Base-by-base conservation (phyloP, 2,797 vertebrate species). In the Leptodactylus fallax region DNA sequence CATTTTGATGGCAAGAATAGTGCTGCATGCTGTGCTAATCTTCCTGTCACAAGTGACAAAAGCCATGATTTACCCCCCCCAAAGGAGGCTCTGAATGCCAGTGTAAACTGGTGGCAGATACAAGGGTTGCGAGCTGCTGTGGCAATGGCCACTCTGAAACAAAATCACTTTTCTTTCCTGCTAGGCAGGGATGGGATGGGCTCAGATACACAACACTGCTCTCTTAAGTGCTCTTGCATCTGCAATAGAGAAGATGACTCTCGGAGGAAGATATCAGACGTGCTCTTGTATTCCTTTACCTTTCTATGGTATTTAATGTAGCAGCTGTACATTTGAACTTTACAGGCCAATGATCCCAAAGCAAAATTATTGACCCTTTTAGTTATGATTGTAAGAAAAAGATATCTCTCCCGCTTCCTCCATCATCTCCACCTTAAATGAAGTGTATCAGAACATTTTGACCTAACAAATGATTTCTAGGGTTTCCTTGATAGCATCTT, bases 171-270 rank as follows among this genome's bases (percentile, higher is more conserved):
- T 47, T 36, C 36, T 36, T 36, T 36, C 36, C 36, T 36, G 36
- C 36, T 36, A 36, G 36, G 36, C 36, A 36, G 36, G 1, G 36
- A 36, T 36, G 36, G 36, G 36, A 36, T 36, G 36, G 36, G 36
- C 36, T 36, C 67, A 71, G 67, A 71, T 45, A 71, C 67, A 71
- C 67, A 71, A 36, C 69, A 47, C 36, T 47, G 69, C 69, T 72
- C 69, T 47, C 7, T 9, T 72, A 72, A 72, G 69, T 19, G 4
- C 69, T 72, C 6, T 36, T 19, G 27, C 69, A 47, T 47, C 69
- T 47, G 69, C 69, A 47, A 3, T 47, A 47, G 14, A 72, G 69
- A 72, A 10, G 69, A 72, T 9, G 69, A 72, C 69, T 72, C 69
- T 72, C 69, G 9, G 36, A 72, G 69, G 69, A 47, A 19, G 36